A percentile compares a stretch with the other conserved stretches of the same genome.
Evolutionary conservation across 2,113 vertebrate species (phyloP).

Genomic region (Lepus timidus): DNA sequence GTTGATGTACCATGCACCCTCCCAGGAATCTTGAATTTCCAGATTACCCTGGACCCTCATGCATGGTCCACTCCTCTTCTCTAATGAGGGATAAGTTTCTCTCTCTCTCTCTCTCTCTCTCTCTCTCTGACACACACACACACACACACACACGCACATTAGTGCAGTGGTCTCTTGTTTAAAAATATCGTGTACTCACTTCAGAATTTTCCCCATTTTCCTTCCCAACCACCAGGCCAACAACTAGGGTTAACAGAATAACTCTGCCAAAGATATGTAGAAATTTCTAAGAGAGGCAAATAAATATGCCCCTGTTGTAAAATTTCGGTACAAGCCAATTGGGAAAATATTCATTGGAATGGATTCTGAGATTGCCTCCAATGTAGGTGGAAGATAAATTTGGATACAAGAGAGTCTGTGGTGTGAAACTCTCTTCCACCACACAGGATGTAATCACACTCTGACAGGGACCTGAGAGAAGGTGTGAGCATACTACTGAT

Average conservation of each 20-base stretch:
- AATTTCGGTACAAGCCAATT: not conserved
- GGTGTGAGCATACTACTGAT: not conserved
- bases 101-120: not conserved
- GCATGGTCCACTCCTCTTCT: not conserved
- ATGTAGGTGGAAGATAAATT: slow-evolving; percentile 6
- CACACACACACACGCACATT: not conserved
- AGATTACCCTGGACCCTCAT: not conserved
- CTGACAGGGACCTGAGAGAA: not conserved
- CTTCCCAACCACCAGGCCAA: not conserved
- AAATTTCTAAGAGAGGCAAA: not conserved
- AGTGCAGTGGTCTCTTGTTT: not conserved
- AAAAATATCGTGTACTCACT: not conserved
- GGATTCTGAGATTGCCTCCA: not conserved
- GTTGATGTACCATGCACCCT: too few species aligned
- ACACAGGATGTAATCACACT: not conserved
- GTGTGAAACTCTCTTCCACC: not conserved
- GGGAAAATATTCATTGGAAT: not conserved
- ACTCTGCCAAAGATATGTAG: not conserved
- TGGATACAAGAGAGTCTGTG: not conserved
- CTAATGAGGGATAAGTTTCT: not conserved
- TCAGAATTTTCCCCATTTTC: not conserved
- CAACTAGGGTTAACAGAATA: slow-evolving; percentile 25
- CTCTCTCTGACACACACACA: too few species aligned
- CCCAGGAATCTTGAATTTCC: not conserved
- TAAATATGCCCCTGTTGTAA: not conserved